Percentiles rank a stretch among this genome's conserved stretches.
Conservation (phyloP, 2,797 vertebrate genomes). For the Pachyuromys duprasi region DNA sequence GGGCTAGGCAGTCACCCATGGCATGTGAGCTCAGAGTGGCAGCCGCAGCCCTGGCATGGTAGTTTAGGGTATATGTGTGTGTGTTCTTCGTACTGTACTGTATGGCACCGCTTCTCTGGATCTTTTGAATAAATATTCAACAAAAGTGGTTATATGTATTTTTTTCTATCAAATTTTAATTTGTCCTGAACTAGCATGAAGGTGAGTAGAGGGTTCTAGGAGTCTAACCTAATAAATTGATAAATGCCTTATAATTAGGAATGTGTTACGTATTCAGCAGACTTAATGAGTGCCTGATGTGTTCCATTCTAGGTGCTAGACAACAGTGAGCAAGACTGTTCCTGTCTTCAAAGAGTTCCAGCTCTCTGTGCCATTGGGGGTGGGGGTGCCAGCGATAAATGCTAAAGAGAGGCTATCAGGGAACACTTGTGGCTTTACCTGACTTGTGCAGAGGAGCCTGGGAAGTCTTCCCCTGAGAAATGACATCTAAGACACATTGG, state of each 20-base stretch:
- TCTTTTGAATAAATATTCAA: not conserved
- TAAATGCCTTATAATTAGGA: constrained; percentile 67
- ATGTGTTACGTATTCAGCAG: not conserved
- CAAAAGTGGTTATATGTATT: not conserved
- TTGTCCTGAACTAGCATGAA: constrained; percentile 40
- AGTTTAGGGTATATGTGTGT: not conserved
- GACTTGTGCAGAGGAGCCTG: not conserved
- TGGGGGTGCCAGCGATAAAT: not conserved
- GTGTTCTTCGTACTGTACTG: not conserved
- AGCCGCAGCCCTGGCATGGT: not conserved
- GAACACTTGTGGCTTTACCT: not conserved
- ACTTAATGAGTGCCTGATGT: constrained; percentile 39
- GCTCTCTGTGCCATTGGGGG: not conserved
- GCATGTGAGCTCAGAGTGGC: not conserved
- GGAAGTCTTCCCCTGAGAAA: constrained; percentile 50
- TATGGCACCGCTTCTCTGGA: not conserved
- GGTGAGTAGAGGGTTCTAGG: constrained; percentile 41
- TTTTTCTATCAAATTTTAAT: not conserved
- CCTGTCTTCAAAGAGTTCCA: constrained; percentile 53
- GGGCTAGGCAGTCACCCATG: not conserved
- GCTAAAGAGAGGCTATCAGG: not conserved
- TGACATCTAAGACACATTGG: constrained; percentile 8
- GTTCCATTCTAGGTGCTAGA: constrained; percentile 6
- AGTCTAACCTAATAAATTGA: constrained; percentile 28
- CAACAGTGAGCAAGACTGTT: constrained; percentile 43